These are phyloP conservation scores for Oncorhynchus tshawytscha DNA, from an alignment of 2,113 vertebrate genomes.

Conservation along the genomic window DNA sequence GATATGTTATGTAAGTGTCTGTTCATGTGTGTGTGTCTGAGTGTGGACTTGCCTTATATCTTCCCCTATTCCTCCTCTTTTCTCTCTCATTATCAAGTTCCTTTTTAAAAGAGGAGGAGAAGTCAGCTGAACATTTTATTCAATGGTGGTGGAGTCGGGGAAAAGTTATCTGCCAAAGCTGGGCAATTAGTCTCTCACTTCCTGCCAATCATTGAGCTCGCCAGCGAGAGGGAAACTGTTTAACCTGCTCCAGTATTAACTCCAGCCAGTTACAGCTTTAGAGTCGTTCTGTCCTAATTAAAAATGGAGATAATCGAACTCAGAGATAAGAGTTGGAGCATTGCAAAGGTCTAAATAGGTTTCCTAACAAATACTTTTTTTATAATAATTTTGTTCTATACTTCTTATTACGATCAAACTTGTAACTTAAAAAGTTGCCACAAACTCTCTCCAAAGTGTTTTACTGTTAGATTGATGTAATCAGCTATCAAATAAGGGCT, in stretches of 20 bases:
- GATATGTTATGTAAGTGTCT: not conserved
- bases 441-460: too few relatives aligned
- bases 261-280: not conserved
- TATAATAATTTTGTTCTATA: too few relatives aligned
- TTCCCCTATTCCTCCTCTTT: not conserved
- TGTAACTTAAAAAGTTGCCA: too few relatives aligned
- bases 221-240: constrained; percentile 12
- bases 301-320: not conserved
- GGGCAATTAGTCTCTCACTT: constrained; percentile 38
- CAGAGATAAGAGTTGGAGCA: not conserved
- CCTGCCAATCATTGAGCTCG: constrained; percentile 35
- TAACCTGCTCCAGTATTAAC: constrained; percentile 13
- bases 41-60: not conserved
- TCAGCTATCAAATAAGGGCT: too few relatives aligned
- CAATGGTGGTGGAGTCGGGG: constrained; percentile 25
- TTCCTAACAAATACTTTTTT: too few relatives aligned
- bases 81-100: not conserved
- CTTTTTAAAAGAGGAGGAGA: not conserved
- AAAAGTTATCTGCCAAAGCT: constrained; percentile 18
- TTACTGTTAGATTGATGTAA: too few relatives aligned
- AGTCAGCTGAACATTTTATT: constrained; percentile 25
- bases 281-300: not conserved
- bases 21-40: not conserved
- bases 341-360: too few relatives aligned
- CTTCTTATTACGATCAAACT: too few relatives aligned